These are phyloP conservation scores for Barnardius zonarius DNA, from an alignment of 2,113 vertebrate genomes.

Conservation along the genomic window DNA sequence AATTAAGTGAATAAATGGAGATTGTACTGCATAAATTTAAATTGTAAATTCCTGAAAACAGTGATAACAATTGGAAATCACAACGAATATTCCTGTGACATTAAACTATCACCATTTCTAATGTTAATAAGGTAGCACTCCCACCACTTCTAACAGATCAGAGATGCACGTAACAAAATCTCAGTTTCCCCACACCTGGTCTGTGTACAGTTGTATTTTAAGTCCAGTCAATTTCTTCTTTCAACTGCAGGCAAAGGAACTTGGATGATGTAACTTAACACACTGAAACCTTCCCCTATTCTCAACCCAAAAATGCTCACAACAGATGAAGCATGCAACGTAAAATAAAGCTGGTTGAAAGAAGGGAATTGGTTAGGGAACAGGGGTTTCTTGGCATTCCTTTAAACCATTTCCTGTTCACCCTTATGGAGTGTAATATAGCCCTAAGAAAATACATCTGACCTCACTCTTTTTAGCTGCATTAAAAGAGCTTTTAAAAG, in stretches of 20 bases:
- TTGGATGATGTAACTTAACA: background rate
- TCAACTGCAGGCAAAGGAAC: background rate
- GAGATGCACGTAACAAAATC: background rate
- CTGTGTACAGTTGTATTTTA: background rate
- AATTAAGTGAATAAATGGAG: background rate
- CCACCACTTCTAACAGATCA: background rate
- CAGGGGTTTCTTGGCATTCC: constrained; percentile 36
- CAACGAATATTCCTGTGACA: background rate
- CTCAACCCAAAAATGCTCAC: constrained; percentile 17
- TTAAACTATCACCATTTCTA: background rate
- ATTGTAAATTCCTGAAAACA: background rate
- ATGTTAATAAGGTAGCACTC: background rate
- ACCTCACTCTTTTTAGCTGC: constrained; percentile 40
- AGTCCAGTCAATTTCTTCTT: constrained; percentile 6
- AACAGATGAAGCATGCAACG: constrained; percentile 2
- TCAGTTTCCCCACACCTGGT: background rate
- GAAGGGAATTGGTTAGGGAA: constrained; percentile 34
- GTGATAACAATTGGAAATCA: background rate
- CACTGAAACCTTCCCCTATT: background rate
- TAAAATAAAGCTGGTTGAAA: constrained; percentile 36
- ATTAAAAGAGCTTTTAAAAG: constrained; percentile 6
- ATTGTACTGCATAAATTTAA: background rate
- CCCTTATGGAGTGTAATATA: constrained; percentile 23
- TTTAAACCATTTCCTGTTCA: constrained; percentile 54
- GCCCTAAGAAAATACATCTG: constrained; percentile 49